These are phyloP conservation scores for Ciconia maguari DNA, from an alignment of 2,113 vertebrate genomes.

Conservation along the genomic window DNA sequence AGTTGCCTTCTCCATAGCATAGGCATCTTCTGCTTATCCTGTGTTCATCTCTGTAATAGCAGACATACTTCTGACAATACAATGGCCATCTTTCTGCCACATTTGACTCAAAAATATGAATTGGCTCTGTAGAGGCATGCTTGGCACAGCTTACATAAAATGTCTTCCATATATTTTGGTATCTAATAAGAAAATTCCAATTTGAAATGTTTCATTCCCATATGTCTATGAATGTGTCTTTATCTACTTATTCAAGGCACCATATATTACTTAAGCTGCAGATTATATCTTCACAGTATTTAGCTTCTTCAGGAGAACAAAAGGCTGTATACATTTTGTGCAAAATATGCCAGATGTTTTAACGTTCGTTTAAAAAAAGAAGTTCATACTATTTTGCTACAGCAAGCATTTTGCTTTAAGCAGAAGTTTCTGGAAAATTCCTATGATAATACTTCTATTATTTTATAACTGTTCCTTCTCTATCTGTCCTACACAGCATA, in stretches of 20 bases:
- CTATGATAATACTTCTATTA: not conserved
- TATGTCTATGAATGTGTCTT: not conserved
- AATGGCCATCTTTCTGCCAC: not conserved
- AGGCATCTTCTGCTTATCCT: not conserved
- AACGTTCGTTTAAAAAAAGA: not conserved
- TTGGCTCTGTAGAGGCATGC: not conserved
- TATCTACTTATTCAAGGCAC: not conserved
- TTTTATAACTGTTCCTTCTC: not conserved
- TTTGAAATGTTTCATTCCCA: not conserved
- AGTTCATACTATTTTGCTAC: not conserved
- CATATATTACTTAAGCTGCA: not conserved
- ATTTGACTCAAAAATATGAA: not conserved
- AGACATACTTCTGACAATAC: not conserved
- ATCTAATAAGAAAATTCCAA: not conserved
- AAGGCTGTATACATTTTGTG: not conserved
- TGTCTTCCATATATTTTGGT: not conserved
- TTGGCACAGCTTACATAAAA: not conserved
- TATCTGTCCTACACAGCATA: accelerated
- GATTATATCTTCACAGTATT: not conserved
- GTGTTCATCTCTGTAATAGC: not conserved
- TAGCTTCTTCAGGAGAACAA: not conserved
- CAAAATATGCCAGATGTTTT: not conserved
- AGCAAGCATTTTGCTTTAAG: not conserved
- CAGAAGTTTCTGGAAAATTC: not conserved
- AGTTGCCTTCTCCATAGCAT: not conserved